Base-by-base conservation (phyloP, 2,797 vertebrate species). In the Acridotheres tristis region DNA sequence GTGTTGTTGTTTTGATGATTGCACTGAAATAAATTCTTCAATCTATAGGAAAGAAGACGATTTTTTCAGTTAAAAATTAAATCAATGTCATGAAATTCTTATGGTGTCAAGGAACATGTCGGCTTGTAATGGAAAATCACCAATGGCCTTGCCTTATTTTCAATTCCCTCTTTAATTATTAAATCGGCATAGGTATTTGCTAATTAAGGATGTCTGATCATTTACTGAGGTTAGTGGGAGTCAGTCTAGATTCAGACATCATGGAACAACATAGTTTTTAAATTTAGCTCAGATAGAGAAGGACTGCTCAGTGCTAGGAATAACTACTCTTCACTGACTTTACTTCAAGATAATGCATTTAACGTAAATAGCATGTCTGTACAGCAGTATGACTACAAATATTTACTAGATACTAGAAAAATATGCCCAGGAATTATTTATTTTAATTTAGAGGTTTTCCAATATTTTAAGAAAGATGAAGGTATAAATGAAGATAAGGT, bases 401-500 rank as follows among this genome's bases (percentile, higher is more conserved):
- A 62, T 48, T 65, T 5, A 1, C 14, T 89, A 83, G 21, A 16
- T 74, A 51, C 42, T 40, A 76, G n/a, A 80, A 93, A 80, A n/a
- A 77, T 87, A 11, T 50, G 8, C 2, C n/a, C 58, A 86, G 42
- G 42, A 36, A 22, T 94, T 81, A 80, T 58, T 14, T 43, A 65
- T 61, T 89, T 36, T 72, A 12, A 82, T 94, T 86, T 82, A 75
- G 9, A 38, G 22, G 36, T 0, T 48, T 85, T 85, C 25, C 38
- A 91, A 82, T 82, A 81, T 90, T 95, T 97, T 84, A 83, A 38
- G 21, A 91, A 29, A 7, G 11, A 16, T 8, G 2, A 95, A 77
- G 32, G 74, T 94, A 73, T 88, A 78, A 96, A 78, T 90, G 27
- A 95, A 97, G 85, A 97, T 95, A 93, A 97, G 97, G 16, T 95